Percentiles rank a stretch among this genome's conserved stretches.
Conservation (phyloP, 2,888 invertebrate genomes). For the Epistrophe grossulariae region DNA sequence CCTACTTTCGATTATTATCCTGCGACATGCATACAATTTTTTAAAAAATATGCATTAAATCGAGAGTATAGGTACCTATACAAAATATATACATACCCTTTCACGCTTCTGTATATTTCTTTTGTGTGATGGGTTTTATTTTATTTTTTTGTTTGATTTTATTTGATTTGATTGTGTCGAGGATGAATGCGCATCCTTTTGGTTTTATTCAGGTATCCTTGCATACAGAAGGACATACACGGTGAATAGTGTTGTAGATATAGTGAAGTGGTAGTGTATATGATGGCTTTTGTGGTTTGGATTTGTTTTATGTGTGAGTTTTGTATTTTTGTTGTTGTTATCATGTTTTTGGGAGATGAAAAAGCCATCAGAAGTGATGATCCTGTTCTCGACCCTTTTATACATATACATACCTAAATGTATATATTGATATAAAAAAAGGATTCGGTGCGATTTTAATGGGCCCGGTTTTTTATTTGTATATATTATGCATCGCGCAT, state of each 20-base stretch:
- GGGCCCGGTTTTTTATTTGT: constrained; percentile 26
- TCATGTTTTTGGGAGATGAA: constrained; percentile 27
- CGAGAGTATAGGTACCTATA: constrained; percentile 46
- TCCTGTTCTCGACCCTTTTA: constrained; percentile 38
- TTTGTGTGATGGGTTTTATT: constrained; percentile 26
- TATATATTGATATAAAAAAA: constrained; percentile 15
- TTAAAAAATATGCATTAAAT: constrained; percentile 74
- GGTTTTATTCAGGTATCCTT: constrained; percentile 36
- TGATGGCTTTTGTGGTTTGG: constrained; percentile 68
- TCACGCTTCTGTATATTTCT: constrained; percentile 50
- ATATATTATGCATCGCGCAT: too few relatives aligned
- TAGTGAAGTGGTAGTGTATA: constrained; percentile 7
- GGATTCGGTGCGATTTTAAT: constrained; percentile 53
- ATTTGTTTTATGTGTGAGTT: constrained; percentile 51
- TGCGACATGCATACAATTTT: constrained; percentile 71
- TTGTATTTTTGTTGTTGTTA: constrained; percentile 28
- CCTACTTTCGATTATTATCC: constrained; percentile 75
- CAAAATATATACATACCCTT: constrained; percentile 35
- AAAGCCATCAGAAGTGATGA: constrained; percentile 21
- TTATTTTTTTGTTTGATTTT: constrained; percentile 11
- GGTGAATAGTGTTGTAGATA: constrained; percentile 14
- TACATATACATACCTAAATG: too few relatives aligned
- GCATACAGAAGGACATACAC: constrained; percentile 10
- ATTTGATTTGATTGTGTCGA: constrained; percentile 64
- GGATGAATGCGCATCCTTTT: constrained; percentile 62